A percentile compares a stretch with the other conserved stretches of the same genome.
phyloP scores from a whole-genome alignment of 2,113 vertebrate genomes.

The Corydoras maculifer region DNA sequence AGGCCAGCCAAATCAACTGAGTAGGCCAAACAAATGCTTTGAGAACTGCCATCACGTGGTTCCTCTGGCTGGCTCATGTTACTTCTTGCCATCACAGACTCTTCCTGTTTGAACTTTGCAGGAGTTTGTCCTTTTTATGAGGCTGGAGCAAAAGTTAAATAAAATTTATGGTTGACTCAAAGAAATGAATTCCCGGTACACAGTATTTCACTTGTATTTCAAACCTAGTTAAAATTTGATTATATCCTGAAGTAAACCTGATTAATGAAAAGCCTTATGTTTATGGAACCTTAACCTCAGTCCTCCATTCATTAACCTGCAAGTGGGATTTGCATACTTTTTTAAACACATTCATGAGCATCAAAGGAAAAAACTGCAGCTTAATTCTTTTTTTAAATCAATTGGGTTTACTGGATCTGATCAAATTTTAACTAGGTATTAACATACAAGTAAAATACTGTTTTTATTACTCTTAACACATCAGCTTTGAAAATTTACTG shows the following conservation, averaged over 20 bases:
- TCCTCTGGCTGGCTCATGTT: constrained; percentile 30
- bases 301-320: no score
- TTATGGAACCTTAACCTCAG: no score
- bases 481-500: no score
- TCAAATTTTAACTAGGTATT: no score
- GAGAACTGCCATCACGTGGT: constrained; percentile 27
- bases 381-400: no score
- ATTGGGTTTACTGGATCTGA: no score
- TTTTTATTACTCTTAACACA: no score
- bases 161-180: neutral
- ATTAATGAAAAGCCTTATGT: neutral
- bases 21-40: neutral
- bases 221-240: constrained; percentile 9
- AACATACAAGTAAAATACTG: no score
- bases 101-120: neutral
- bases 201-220: neutral
- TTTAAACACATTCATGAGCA: no score
- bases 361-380: no score
- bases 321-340: no score
- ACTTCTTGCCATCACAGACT: constrained; percentile 9
- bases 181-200: neutral
- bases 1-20: constrained; percentile 18
- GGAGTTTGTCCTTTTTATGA: neutral
- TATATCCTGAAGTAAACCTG: neutral
- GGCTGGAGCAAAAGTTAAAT: neutral